Evolutionary conservation across 1,140 invertebrate genomes (phyloP).

Genomic region (Ridgeia piscesae): DNA sequence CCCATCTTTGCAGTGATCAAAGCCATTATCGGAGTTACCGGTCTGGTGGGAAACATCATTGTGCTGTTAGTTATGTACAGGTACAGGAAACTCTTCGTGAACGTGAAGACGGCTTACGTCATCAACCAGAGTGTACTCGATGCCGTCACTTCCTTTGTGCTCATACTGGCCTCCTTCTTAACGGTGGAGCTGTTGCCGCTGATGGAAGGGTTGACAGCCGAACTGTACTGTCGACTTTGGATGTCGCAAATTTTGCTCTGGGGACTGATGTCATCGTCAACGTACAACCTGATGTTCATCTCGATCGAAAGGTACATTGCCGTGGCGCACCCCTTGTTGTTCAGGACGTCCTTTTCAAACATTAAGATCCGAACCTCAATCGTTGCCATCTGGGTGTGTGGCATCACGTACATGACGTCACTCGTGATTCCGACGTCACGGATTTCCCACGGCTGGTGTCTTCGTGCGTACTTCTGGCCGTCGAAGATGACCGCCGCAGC

Average conservation of each 20-base stretch:
- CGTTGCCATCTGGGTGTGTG: not conserved
- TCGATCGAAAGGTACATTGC: slow-evolving; percentile 28
- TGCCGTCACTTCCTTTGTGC: slow-evolving; percentile 15
- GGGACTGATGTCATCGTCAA: slow-evolving; percentile 21
- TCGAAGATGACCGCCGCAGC: not conserved
- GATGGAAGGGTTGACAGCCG: slow-evolving; percentile 9
- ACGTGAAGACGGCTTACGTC: slow-evolving; percentile 13
- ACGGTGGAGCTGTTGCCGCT: not conserved
- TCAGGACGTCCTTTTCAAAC: slow-evolving; percentile 15
- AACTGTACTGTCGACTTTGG: slow-evolving; percentile 27
- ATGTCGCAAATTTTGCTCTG: slow-evolving; percentile 25
- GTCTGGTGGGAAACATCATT: slow-evolving; percentile 21
- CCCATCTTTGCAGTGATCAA: too few species aligned
- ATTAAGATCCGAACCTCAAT: not conserved
- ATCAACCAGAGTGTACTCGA: slow-evolving; percentile 26
- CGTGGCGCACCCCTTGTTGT: slow-evolving; percentile 24
- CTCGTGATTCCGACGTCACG: slow-evolving; percentile 6
- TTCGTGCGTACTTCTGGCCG: slow-evolving; percentile 19
- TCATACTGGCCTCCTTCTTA: slow-evolving; percentile 15
- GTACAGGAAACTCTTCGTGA: slow-evolving; percentile 7
- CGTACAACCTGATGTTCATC: slow-evolving; percentile 20
- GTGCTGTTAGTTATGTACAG: slow-evolving; percentile 23
- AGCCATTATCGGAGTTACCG: slow-evolving; percentile 8
- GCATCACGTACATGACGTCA: not conserved
- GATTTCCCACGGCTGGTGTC: not conserved